Base-by-base conservation (phyloP, 2,888 invertebrate species). In the Plagiodera versicolora region DNA sequence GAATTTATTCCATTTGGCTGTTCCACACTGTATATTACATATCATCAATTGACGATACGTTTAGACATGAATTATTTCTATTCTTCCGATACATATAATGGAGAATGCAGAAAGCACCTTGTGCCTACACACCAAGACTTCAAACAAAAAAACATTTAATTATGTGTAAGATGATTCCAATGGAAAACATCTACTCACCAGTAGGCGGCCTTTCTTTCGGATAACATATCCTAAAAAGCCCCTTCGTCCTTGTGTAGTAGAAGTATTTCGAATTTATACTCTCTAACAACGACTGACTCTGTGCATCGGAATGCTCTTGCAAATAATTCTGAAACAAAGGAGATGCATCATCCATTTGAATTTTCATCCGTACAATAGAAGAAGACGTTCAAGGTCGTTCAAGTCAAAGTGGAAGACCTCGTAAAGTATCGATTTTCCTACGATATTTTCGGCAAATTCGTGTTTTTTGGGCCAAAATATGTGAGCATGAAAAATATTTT, bases 161-260 rank as follows among this genome's bases (percentile, higher is more conserved):
- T 24, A 24, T 24, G 6, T 24, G 24, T 24, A n/a, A 24, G 24
- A 44, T 39, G 16, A 53, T 30, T 55, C 5, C 11, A 20, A 20
- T 54, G 19, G 60, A 20, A 46, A n/a, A n/a, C n/a, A n/a, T 47
- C 28, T 19, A 45, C 60, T 84, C 82, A 93, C 92, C 91, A 78
- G 87, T 85, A 50, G 91, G 91, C 64, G 95, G 95, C 65, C 93
- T 85, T 74, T 94, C 93, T 80, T 94, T 94, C 39, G 95, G 95
- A 81, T 95, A 97, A 80, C 96, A 97, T 80, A 92, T 89, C 80
- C 96, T 87, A 85, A 96, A 96, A 58, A 97, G 86, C 68, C 97
- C 97, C 79, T 94, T 89, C 79, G 95, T 95, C 80, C 97, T 87
- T 65, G 95, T 93, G 82, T 88, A 96, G 82, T 91, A 96, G 78